Percentiles rank a stretch among this genome's conserved stretches.
phyloP scores from a whole-genome alignment of 2,113 vertebrate species.

The Nesoenas mayeri region DNA sequence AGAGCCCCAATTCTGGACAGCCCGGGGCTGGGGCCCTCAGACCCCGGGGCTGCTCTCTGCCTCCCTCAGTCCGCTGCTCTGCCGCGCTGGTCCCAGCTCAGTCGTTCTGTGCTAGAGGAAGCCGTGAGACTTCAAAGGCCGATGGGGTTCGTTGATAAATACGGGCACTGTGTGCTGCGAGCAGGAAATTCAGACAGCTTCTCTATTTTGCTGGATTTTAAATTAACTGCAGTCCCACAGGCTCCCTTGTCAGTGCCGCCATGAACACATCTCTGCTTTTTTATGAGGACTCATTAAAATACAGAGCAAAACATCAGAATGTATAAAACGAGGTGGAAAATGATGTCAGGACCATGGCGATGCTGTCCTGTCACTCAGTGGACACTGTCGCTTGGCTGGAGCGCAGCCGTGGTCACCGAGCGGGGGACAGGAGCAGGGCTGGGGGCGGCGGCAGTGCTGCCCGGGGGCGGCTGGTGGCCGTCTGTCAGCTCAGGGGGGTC shows the following conservation, averaged over 20 bases:
- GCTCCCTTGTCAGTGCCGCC: not conserved
- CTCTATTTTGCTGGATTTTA: not conserved
- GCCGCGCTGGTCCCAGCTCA: not conserved
- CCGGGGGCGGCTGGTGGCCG: too few species aligned
- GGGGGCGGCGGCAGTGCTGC: not conserved
- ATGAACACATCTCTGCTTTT: not conserved
- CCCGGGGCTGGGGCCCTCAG: too few species aligned
- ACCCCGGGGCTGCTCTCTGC: not conserved
- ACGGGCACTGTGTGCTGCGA: accelerated
- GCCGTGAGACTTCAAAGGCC: not conserved
- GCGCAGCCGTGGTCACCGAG: accelerated
- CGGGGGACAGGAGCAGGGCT: not conserved
- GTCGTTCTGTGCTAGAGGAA: not conserved
- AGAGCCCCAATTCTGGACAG: too few species aligned
- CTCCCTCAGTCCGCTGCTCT: accelerated
- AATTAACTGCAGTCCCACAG: not conserved
- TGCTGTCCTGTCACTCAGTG: not conserved
- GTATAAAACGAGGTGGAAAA: not conserved
- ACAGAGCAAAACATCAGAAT: not conserved
- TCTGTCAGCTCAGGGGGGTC: not conserved
- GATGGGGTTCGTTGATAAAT: not conserved
- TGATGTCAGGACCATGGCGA: accelerated
- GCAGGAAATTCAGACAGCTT: not conserved
- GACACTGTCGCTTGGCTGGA: accelerated
- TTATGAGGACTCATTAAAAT: not conserved